phyloP scores from a whole-genome alignment of 2,797 vertebrate species.

The Tadarida brasiliensis region DNA sequence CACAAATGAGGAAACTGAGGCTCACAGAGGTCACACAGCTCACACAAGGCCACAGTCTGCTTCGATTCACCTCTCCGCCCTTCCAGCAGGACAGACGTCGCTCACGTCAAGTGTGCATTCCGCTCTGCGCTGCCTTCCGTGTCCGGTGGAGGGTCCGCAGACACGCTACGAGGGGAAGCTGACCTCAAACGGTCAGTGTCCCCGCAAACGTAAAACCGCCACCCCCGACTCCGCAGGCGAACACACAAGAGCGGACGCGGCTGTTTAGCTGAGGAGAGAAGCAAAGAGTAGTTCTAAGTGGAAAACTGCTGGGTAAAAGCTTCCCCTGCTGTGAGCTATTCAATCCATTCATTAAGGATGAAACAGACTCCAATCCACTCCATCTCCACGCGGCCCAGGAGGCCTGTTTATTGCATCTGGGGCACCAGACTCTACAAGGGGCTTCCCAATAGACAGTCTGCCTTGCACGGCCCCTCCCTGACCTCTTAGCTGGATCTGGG shows the following conservation, averaged over 20 bases:
- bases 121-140: neutral
- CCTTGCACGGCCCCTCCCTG: neutral
- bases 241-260: neutral
- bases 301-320: constrained; percentile 76
- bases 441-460: neutral
- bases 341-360: constrained; percentile 76
- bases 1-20: neutral
- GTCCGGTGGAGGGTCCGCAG: neutral
- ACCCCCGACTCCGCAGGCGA: neutral
- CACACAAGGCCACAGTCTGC: rapidly evolving
- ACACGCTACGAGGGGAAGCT: neutral
- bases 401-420: neutral
- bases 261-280: neutral
- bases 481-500: neutral
- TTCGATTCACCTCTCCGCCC: rapidly evolving
- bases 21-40: neutral
- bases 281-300: constrained; percentile 53
- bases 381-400: neutral
- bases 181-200: neutral
- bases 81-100: neutral
- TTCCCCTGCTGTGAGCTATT: constrained; percentile 67
- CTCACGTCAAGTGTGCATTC: neutral
- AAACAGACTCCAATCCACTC: constrained; percentile 71
- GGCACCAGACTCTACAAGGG: neutral
- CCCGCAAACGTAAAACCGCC: neutral